Conservation (phyloP, 2,888 invertebrate genomes). For the Volucella inflata region DNA sequence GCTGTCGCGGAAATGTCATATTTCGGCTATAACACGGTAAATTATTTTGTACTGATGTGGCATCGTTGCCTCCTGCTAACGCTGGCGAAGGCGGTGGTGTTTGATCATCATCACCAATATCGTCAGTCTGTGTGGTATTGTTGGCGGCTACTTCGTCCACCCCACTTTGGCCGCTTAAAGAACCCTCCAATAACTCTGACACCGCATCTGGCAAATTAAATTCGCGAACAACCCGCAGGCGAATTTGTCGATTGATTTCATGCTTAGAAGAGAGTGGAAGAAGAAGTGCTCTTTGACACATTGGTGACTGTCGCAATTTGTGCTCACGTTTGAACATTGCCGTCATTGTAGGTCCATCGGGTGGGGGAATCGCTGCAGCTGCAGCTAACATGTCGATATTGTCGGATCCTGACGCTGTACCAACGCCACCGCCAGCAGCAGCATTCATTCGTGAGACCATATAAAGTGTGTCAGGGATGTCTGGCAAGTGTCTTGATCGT, state of each 20-base stretch:
- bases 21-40: slow-evolving; percentile 86
- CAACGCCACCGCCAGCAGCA: slow-evolving; percentile 78
- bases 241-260: slow-evolving; percentile 91
- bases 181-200: slow-evolving; percentile 89
- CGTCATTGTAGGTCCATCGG: slow-evolving; percentile 90
- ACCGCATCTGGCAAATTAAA: slow-evolving; percentile 96
- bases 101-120: slow-evolving; percentile 81
- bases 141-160: slow-evolving; percentile 76
- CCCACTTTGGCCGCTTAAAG: slow-evolving; percentile 80
- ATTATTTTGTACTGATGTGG: slow-evolving; percentile 80
- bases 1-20: slow-evolving; percentile 87
- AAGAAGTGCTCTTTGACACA: slow-evolving; percentile 91
- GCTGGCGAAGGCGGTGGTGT: slow-evolving; percentile 84
- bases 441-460: slow-evolving; percentile 87
- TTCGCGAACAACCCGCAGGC: slow-evolving; percentile 95
- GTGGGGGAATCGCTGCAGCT: slow-evolving; percentile 88
- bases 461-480: slow-evolving; percentile 96
- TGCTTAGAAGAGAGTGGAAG: slow-evolving; percentile 90
- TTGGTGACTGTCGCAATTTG: slow-evolving; percentile 91
- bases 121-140: slow-evolving; percentile 80
- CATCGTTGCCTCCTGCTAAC: slow-evolving; percentile 78
- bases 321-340: slow-evolving; percentile 94
- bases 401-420: slow-evolving; percentile 82
- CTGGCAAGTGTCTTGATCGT: slow-evolving; percentile 89
- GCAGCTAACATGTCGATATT: slow-evolving; percentile 88